Conservation (phyloP, 2,888 invertebrate genomes). For the Gastracanthus pulcherrimus region DNA sequence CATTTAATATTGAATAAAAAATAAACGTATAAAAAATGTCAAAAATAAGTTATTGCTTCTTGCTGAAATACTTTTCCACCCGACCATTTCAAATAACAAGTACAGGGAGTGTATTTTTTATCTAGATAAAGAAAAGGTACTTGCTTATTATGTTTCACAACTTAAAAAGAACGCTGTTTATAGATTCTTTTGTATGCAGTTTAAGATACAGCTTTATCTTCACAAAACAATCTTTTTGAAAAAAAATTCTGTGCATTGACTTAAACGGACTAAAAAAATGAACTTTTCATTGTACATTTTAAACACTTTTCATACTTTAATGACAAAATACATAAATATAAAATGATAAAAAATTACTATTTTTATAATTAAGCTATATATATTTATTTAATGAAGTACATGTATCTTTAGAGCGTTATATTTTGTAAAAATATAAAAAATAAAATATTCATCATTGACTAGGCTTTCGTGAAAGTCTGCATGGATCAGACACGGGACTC, state of each 20-base stretch:
- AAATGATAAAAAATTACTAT: no score
- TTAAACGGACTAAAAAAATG: not conserved
- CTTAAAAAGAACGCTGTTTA: constrained; percentile 13
- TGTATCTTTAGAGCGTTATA: no score
- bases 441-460: not conserved
- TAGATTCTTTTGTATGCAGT: constrained; percentile 14
- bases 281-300: not conserved
- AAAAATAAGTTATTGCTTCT: not conserved
- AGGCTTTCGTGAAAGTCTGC: not conserved
- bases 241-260: not conserved
- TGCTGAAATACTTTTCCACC: constrained; percentile 11
- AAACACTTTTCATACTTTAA: not conserved
- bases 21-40: not conserved
- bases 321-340: no score
- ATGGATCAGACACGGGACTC: not conserved
- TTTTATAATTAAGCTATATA: no score
- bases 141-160: constrained; percentile 41
- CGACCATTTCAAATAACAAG: not conserved
- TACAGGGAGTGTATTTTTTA: constrained; percentile 11
- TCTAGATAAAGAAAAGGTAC: constrained; percentile 29
- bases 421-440: no score
- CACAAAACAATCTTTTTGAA: constrained; percentile 1
- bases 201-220: constrained; percentile 1
- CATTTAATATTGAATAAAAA: not conserved
- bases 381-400: no score